These are phyloP conservation scores for Coleophora flavipennella DNA, from an alignment of 2,888 invertebrate species.

Conservation along the genomic window DNA sequence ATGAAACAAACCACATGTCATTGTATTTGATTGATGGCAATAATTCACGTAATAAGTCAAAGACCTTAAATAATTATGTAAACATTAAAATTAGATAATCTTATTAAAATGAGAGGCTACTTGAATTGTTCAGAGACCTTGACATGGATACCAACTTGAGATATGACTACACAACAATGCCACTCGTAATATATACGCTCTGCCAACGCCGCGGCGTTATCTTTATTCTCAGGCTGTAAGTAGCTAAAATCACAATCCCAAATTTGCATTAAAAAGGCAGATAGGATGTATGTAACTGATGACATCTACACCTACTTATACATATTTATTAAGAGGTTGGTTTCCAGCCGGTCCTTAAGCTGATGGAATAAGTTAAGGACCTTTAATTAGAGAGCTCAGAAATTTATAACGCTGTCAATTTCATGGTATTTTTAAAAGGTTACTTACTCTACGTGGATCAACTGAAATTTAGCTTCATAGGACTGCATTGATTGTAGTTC, in stretches of 20 bases:
- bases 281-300: neutral
- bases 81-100: conserved; percentile 29
- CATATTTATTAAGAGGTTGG: conserved; percentile 4
- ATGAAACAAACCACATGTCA: conserved; percentile 6
- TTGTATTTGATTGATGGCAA: too few relatives aligned
- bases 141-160: conserved; percentile 52
- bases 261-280: neutral
- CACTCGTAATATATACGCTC: conserved; percentile 29
- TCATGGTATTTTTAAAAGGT: too few relatives aligned
- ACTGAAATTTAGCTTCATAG: too few relatives aligned
- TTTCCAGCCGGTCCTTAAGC: neutral
- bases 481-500: too few relatives aligned
- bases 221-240: conserved; percentile 10
- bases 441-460: too few relatives aligned
- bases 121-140: conserved; percentile 55
- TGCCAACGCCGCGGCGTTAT: conserved; percentile 18
- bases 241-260: conserved; percentile 15
- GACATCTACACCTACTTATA: neutral
- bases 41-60: too few relatives aligned
- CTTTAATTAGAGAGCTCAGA: too few relatives aligned
- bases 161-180: conserved; percentile 58
- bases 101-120: conserved; percentile 33
- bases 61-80: conserved; percentile 1
- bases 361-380: too few relatives aligned
- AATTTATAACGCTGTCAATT: too few relatives aligned